These are phyloP conservation scores for Pelochelys cantorii DNA, from an alignment of 2,797 vertebrate species.

Conservation along the genomic window DNA sequence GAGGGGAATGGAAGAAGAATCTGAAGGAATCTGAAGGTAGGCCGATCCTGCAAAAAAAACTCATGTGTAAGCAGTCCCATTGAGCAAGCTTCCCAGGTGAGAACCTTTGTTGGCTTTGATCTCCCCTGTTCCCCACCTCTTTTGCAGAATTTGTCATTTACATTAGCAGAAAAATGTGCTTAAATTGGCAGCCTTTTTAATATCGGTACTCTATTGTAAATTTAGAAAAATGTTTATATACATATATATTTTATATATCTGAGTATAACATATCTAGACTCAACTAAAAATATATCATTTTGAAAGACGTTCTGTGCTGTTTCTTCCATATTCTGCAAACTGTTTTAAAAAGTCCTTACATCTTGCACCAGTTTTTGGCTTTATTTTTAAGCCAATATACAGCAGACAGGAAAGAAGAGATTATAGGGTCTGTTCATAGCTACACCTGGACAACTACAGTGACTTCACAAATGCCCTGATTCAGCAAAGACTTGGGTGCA, in stretches of 20 bases:
- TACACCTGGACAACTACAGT: background rate
- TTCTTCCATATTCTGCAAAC: conserved; percentile 65
- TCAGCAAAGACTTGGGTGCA: background rate
- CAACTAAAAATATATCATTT: conserved; percentile 70
- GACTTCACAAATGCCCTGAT: conserved; percentile 10
- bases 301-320: conserved; percentile 69
- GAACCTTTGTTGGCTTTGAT: conserved; percentile 63
- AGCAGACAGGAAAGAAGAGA: conserved; percentile 33
- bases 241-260: conserved; percentile 83
- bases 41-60: conserved; percentile 39
- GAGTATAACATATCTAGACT: conserved; percentile 71
- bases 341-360: conserved; percentile 51
- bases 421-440: conserved; percentile 34
- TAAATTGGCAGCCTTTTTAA: conserved; percentile 79
- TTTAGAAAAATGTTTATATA: conserved; percentile 80
- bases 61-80: conserved; percentile 17
- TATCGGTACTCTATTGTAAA: conserved; percentile 77
- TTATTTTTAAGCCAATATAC: conserved; percentile 76
- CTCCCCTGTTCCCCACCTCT: conserved; percentile 28
- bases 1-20: background rate
- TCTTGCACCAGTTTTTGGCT: conserved; percentile 67
- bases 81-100: conserved; percentile 51
- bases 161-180: conserved; percentile 60
- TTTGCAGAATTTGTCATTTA: conserved; percentile 65
- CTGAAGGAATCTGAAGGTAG: conserved; percentile 47